Evolutionary conservation across 1,140 invertebrate species (phyloP).

Genomic region (Aphis craccivora): DNA sequence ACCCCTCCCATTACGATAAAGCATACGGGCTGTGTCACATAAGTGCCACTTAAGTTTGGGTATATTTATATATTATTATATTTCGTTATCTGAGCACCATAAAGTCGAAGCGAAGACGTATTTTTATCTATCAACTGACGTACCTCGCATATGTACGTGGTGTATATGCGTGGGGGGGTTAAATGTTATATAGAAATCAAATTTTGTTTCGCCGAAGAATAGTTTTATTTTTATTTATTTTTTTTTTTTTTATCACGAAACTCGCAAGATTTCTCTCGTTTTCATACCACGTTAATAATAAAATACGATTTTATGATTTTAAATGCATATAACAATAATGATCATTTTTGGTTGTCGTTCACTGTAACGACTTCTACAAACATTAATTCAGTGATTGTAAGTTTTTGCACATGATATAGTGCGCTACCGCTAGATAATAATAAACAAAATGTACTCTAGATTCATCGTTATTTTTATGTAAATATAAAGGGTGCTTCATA

Average conservation of each 20-base stretch:
- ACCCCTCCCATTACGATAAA: neutral
- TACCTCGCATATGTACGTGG: too few relatives aligned
- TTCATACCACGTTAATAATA: neutral
- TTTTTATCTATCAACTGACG: neutral
- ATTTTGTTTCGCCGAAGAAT: neutral
- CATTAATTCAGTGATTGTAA: neutral
- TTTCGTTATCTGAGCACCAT: neutral
- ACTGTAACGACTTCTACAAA: neutral
- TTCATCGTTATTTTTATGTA: too few relatives aligned
- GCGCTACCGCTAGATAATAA: too few relatives aligned
- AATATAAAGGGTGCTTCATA: too few relatives aligned
- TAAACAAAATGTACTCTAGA: too few relatives aligned
- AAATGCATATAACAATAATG: neutral
- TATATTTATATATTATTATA: neutral
- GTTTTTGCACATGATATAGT: neutral
- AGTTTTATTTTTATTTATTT: too few relatives aligned
- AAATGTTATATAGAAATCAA: neutral
- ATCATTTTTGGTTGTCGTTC: neutral
- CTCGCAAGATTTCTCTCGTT: neutral
- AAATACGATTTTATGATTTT: neutral
- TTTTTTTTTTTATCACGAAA: neutral
- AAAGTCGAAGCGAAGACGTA: neutral
- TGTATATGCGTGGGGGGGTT: too few relatives aligned
- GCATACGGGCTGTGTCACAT: neutral
- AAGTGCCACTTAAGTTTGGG: conserved; percentile 13